Base-by-base conservation (phyloP, 2,113 vertebrate species). In the Petrocephalus microphthalmus region DNA sequence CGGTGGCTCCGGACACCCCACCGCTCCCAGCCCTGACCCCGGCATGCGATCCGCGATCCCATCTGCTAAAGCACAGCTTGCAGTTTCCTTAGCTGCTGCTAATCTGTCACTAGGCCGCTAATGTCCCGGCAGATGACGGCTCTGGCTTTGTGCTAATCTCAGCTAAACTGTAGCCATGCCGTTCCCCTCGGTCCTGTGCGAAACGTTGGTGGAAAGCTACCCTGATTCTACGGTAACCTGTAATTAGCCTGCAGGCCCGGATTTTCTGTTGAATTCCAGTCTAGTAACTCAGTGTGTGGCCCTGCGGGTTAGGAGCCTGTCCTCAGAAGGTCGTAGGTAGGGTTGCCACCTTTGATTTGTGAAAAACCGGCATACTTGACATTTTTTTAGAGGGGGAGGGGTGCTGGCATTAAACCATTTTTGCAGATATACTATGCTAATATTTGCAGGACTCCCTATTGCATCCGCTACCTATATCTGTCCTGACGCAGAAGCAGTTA, bases 51-150 rank as follows among this genome's bases (percentile, higher is more conserved):
- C 19, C 45, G n/a, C 13, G 49, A 52, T 84, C 82, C 82, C 82
- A 51, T 84, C 49, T 84, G 49, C 22, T 49, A 20, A 52, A 84
- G 42, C 45, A 51, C 82, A 52, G 82, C 82, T 84, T 81, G 86
- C 54, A 52, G 52, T 60, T 84, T 11, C 29, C 78, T 60, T 87
- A 42, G 45, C n/a, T 47, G 8, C 47, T 82, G 52, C 84, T 74
- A 64, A 64, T 86, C 89, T 91, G 90, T 90, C 90, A 57, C 90
- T 91, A 86, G 82, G 90, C 87, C 89, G 86, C 91, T 92, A 87
- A 91, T 87, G 90, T 91, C 42, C 45, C 60, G 11, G 6, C 19
- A 88, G 89, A 89, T 93, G 94, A 95, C 94, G 93, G 94, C 92
- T 8, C 22, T 11, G 20, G 82, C 22, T 52, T 47, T 53, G 83